Evolutionary conservation across 2,797 vertebrate genomes (phyloP), one percentile per base, ranked within the genome.

Genomic region (Cyclopterus lumpus): DNA sequence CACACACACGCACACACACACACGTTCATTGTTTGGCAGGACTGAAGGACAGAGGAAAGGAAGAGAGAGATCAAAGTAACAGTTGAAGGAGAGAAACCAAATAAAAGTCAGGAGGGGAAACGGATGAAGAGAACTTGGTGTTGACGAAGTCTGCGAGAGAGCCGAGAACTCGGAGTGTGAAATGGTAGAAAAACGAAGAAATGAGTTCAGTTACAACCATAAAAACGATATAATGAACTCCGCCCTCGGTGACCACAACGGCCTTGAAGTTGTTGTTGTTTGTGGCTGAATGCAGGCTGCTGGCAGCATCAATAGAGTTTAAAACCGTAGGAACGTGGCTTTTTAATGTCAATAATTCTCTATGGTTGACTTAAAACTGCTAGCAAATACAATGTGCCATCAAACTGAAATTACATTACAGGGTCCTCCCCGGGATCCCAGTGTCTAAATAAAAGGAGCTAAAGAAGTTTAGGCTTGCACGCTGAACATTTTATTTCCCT

Each of bases 401-500:
- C 2, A 14, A 16, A 49, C 32, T 34, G 7, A 66, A 51, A 68
- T 67, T 16, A 48, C 15, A n/a, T 20, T 4, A 46, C 16, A 8
- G 18, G 8, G 32, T 44, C 11, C 46, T 70, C 66, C 8, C 10
- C 7, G 8, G 58, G 73, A 65, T 18, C 42, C 59, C 8, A 34
- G 55, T 5, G 15, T 48, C 34, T 75, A 28, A 79, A 38, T 61
- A n/a, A 72, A 71, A 57, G 28, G 11, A 6, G 34, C 63, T 75
- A 30, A 55, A 68, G 28, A 42, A n/a, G 68, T 80, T 82, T 40
- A 61, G 49, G 3, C 38, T 85, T 75, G 46, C 82, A 74, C 77
- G 74, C 36, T 72, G 54, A 78, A 82, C 59, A 59, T 48, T 18
- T 72, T 67, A 70, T 80, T 84, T 75, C 75, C 63, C 61, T 57